Conservation (phyloP, 2,888 invertebrate species). For the Cosmopolites sordidus region DNA sequence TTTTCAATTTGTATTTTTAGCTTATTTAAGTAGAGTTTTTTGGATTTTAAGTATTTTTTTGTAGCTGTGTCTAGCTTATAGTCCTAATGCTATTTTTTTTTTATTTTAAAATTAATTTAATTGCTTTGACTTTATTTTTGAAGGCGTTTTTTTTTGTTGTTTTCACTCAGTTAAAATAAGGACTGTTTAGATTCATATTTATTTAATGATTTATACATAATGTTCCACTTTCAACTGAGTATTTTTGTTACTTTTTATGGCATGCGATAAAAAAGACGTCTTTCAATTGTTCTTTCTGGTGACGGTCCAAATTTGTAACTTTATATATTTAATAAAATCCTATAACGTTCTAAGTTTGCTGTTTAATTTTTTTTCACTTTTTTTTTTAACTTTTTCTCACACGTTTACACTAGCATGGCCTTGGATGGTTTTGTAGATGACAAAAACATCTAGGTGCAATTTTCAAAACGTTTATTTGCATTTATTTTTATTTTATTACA, state of each 20-base stretch:
- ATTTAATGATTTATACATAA: too few relatives aligned
- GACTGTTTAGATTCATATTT: too few relatives aligned
- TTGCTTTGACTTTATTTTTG: slow-evolving; percentile 20
- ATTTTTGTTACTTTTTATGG: slow-evolving; percentile 1
- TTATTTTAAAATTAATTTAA: slow-evolving; percentile 18
- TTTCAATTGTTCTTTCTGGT: slow-evolving; percentile 19
- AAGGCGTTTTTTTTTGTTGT: slow-evolving; percentile 16
- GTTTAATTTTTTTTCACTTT: slow-evolving; percentile 15
- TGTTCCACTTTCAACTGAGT: too few relatives aligned
- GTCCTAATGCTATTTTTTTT: slow-evolving; percentile 17
- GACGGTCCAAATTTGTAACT: slow-evolving; percentile 24
- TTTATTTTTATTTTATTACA: neutral
- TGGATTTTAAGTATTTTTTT: slow-evolving; percentile 16
- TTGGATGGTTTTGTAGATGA: neutral
- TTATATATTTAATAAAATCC: slow-evolving; percentile 26
- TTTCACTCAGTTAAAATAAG: neutral
- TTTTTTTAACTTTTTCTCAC: too few relatives aligned
- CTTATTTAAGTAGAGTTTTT: slow-evolving; percentile 18
- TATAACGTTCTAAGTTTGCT: slow-evolving; percentile 17
- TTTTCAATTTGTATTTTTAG: slow-evolving; percentile 9
- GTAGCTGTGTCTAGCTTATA: slow-evolving; percentile 24
- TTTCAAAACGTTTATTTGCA: slow-evolving; percentile 5
- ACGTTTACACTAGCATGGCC: slow-evolving; percentile 15
- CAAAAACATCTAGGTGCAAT: neutral
- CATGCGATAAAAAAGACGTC: slow-evolving; percentile 13